Conservation (phyloP, 2,113 vertebrate species). For the Trogon surrucura region DNA sequence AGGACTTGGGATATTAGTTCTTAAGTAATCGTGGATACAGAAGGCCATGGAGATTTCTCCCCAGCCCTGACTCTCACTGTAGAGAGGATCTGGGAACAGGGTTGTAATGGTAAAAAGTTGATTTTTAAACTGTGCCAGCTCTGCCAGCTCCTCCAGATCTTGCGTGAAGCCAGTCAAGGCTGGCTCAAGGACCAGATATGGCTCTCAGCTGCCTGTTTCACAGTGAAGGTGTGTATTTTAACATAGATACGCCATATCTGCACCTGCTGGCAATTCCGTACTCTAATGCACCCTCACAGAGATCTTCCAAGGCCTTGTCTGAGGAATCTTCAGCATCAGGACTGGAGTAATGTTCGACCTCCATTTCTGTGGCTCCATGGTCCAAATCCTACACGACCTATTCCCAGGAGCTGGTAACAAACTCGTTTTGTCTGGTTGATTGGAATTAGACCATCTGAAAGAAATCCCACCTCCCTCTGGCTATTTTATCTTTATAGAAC, state of each 20-base stretch:
- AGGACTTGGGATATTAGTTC: neutral
- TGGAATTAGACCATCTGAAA: neutral
- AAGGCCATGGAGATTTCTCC: neutral
- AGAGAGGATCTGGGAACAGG: neutral
- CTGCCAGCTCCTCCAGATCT: neutral
- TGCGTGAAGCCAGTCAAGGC: neutral
- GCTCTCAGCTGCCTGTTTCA: neutral
- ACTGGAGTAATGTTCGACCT: neutral
- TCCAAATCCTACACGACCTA: neutral
- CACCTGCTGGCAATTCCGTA: neutral
- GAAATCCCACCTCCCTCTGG: neutral
- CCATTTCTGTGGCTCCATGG: neutral
- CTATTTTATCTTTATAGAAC: neutral
- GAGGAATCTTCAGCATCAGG: neutral
- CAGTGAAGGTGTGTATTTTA: neutral
- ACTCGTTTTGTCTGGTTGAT: rapidly evolving
- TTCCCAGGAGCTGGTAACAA: neutral
- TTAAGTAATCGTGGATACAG: neutral
- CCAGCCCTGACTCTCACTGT: neutral
- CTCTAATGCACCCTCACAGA: neutral
- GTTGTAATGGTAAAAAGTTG: neutral
- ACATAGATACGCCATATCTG: neutral
- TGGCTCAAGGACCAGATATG: neutral
- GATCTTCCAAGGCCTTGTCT: neutral
- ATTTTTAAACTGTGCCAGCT: neutral